These are phyloP conservation scores for Zophobas morio DNA, from an alignment of 1,140 invertebrate species.

Conservation along the genomic window DNA sequence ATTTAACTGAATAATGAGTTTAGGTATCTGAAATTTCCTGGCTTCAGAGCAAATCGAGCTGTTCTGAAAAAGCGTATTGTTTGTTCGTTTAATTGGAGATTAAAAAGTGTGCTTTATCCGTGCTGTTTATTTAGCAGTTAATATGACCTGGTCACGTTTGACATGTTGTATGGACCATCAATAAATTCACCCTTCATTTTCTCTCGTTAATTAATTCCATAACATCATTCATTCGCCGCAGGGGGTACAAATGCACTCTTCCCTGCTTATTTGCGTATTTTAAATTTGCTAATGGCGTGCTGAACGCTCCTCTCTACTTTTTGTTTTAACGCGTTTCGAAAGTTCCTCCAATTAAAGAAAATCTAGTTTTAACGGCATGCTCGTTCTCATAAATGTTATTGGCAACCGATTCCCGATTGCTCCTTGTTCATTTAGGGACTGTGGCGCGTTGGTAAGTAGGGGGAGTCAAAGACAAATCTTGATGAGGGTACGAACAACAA, in stretches of 20 bases:
- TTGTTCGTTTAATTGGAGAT: constrained; percentile 43
- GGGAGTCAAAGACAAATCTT: constrained; percentile 36
- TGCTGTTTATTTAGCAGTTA: constrained; percentile 41
- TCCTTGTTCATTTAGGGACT: constrained; percentile 18
- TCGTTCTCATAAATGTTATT: constrained; percentile 37
- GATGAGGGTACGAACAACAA: constrained; percentile 33
- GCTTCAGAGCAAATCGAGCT: constrained; percentile 30
- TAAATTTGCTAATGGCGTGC: constrained; percentile 19
- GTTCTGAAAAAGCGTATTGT: constrained; percentile 38
- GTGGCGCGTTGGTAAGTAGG: constrained; percentile 16
- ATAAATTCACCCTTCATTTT: constrained; percentile 39
- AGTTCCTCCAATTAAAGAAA: no score
- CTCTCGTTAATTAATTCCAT: constrained; percentile 39
- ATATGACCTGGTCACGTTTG: constrained; percentile 41
- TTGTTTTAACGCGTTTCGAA: no score
- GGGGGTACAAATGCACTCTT: constrained; percentile 25
- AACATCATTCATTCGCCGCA: constrained; percentile 23
- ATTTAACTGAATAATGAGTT: constrained; percentile 41
- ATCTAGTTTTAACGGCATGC: no score
- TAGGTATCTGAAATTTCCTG: constrained; percentile 38
- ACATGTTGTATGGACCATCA: constrained; percentile 41
- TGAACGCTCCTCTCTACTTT: neutral
- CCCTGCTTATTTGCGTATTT: neutral
- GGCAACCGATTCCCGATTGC: constrained; percentile 19
- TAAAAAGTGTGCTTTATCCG: constrained; percentile 37